These are phyloP conservation scores for Melanaphis sacchari DNA, from an alignment of 1,140 invertebrate species.

Conservation along the genomic window DNA sequence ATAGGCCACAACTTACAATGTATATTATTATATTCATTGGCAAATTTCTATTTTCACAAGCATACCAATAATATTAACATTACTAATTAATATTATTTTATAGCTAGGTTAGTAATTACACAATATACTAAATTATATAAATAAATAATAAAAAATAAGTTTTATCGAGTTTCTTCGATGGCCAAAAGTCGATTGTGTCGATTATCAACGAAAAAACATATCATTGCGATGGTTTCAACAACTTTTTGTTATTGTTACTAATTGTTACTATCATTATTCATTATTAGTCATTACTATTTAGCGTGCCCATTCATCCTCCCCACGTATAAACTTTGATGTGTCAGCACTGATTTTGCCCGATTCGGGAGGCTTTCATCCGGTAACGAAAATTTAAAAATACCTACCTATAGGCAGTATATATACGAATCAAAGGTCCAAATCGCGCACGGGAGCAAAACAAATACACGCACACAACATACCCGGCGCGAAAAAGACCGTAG, in stretches of 20 bases:
- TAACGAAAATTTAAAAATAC: neutral
- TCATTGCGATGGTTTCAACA: neutral
- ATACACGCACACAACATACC: neutral
- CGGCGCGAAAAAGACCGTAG: neutral
- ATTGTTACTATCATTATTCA: neutral
- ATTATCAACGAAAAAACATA: constrained; percentile 44
- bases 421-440: neutral
- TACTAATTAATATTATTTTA: neutral
- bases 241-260: neutral
- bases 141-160: neutral
- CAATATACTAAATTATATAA: too few species aligned
- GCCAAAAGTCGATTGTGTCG: constrained; percentile 40
- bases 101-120: neutral
- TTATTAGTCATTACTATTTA: neutral
- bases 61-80: neutral
- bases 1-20: neutral
- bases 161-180: constrained; percentile 30
- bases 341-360: neutral
- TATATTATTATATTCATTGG: neutral
- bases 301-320: neutral
- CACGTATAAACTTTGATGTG: neutral
- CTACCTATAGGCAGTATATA: too few species aligned
- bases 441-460: neutral
- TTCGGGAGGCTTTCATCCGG: neutral
- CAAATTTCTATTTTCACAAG: neutral